Conservation (phyloP, 2,888 invertebrate genomes). For the Cyclophora albipunctata region DNA sequence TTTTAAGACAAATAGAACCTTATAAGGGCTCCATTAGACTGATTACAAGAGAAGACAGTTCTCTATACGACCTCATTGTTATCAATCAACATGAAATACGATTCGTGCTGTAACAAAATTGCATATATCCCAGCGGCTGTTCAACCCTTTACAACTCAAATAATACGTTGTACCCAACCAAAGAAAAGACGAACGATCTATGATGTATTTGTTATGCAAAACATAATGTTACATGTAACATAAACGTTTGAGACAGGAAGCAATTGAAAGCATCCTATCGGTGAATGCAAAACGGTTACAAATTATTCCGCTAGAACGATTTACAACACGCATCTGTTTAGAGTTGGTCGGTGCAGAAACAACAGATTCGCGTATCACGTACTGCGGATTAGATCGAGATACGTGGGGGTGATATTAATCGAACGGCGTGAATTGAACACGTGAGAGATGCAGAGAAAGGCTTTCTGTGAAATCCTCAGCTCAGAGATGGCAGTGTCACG, state of each 20-base stretch:
- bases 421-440: slow-evolving; percentile 33
- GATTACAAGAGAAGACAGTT: slow-evolving; percentile 36
- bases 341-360: slow-evolving; percentile 18
- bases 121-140: slow-evolving; percentile 14
- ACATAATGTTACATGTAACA: slow-evolving; percentile 28
- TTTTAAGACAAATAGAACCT: slow-evolving; percentile 39
- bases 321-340: slow-evolving; percentile 35
- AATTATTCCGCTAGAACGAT: slow-evolving; percentile 43
- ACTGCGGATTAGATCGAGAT: slow-evolving; percentile 29
- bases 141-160: slow-evolving; percentile 18
- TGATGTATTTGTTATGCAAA: slow-evolving; percentile 30
- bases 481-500: slow-evolving; percentile 41
- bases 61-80: slow-evolving; percentile 35
- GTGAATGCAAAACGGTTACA: slow-evolving; percentile 39
- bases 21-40: slow-evolving; percentile 52
- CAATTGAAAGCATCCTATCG: slow-evolving; percentile 40
- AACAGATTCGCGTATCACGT: slow-evolving; percentile 24
- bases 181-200: slow-evolving; percentile 13
- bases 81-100: slow-evolving; percentile 20
- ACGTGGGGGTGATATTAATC: slow-evolving; percentile 40
- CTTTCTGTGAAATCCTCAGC: slow-evolving; percentile 40
- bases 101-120: slow-evolving; percentile 20
- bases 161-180: slow-evolving; percentile 17
- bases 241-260: slow-evolving; percentile 41
- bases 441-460: slow-evolving; percentile 34